A percentile compares a stretch with the other conserved stretches of the same genome.
These are phyloP conservation scores for Cistogaster globosa DNA, from an alignment of 2,888 invertebrate species.

Conservation along the genomic window DNA sequence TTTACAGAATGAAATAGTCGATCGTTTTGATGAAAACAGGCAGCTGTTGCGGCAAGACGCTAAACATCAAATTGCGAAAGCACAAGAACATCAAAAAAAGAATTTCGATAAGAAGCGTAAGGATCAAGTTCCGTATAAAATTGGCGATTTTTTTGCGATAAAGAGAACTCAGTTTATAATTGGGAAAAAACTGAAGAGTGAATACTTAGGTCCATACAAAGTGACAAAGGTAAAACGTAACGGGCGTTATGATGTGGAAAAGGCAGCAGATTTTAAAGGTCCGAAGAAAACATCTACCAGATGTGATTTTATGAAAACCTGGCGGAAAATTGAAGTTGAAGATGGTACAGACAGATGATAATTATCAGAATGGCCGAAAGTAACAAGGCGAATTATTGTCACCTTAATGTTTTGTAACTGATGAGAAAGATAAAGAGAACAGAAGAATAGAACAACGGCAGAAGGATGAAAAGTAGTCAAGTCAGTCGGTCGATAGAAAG, in stretches of 20 bases:
- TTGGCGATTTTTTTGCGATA: constrained; percentile 29
- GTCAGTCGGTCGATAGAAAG: no score
- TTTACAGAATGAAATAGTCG: background rate
- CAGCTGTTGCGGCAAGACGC: constrained; percentile 22
- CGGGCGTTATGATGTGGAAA: background rate
- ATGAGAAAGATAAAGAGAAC: no score
- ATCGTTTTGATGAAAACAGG: constrained; percentile 18
- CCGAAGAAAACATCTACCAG: no score
- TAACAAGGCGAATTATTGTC: no score
- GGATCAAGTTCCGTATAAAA: background rate
- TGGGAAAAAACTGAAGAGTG: background rate
- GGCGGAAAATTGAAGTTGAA: no score
- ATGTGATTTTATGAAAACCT: no score
- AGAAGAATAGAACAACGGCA: no score
- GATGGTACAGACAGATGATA: no score
- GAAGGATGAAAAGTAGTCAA: no score
- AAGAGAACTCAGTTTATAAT: background rate
- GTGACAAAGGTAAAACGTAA: background rate
- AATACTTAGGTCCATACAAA: background rate
- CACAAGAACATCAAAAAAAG: constrained; percentile 3
- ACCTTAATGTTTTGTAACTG: no score
- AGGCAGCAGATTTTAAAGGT: background rate
- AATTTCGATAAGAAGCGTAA: no score
- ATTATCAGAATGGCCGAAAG: no score
- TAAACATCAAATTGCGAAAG: constrained; percentile 19